A percentile compares a stretch with the other conserved stretches of the same genome.
Conservation (phyloP, 2,113 vertebrate species). For the Clarias batrachus region DNA sequence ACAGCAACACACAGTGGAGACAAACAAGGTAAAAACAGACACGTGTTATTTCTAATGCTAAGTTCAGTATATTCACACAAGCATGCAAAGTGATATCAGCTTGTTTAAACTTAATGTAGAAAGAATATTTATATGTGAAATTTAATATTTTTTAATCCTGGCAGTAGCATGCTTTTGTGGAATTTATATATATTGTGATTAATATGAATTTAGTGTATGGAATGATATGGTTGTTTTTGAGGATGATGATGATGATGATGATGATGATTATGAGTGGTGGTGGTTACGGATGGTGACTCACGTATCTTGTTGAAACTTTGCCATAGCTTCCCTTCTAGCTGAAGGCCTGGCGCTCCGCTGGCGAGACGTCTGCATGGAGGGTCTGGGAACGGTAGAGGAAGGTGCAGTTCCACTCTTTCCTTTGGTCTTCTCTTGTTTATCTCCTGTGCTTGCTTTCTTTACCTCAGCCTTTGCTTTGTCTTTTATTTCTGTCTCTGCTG, state of each 20-base stretch:
- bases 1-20: constrained; percentile 13
- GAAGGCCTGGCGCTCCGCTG: constrained; percentile 61
- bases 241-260: background rate
- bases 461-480: constrained; percentile 20
- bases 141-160: background rate
- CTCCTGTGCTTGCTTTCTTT: constrained; percentile 50
- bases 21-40: constrained; percentile 14
- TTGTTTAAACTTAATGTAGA: background rate
- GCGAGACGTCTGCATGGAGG: constrained; percentile 51
- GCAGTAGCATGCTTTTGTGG: background rate
- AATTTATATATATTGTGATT: background rate
- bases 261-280: background rate
- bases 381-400: constrained; percentile 38
- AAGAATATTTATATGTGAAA: background rate
- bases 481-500: background rate
- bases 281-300: constrained; percentile 55
- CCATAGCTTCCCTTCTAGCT: constrained; percentile 70
- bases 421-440: constrained; percentile 62
- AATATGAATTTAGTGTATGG: background rate
- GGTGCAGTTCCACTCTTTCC: constrained; percentile 52
- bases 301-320: constrained; percentile 76
- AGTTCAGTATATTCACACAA: background rate
- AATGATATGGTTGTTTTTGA: background rate
- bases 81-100: background rate
- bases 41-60: background rate